phyloP scores from a whole-genome alignment of 2,888 invertebrate species.

The Eupithecia inturbata region DNA sequence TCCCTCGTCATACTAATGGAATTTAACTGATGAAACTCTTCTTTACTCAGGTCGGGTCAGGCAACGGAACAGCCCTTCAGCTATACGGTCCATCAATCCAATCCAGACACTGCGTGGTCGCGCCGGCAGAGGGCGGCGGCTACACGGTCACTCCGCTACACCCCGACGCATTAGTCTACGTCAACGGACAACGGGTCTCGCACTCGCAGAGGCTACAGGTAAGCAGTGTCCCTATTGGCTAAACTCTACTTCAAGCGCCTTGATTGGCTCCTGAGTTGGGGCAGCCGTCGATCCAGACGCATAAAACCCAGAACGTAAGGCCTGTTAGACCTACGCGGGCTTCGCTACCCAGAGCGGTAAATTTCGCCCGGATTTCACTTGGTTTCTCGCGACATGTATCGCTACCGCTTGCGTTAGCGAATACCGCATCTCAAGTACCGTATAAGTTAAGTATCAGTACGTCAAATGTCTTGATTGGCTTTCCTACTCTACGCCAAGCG shows the following conservation, averaged over 20 bases:
- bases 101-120: constrained; percentile 97
- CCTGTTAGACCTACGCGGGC: not conserved
- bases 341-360: not conserved
- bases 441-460: too few relatives aligned
- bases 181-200: constrained; percentile 95
- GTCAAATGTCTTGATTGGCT: not conserved
- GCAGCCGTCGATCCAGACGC: not conserved
- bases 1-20: not conserved
- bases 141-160: constrained; percentile 97
- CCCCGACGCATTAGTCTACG: constrained; percentile 96
- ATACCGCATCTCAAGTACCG: too few relatives aligned
- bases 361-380: not conserved
- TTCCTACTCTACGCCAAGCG: not conserved
- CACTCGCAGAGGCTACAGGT: constrained; percentile 96
- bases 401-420: too few relatives aligned
- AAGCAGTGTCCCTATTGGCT: constrained; percentile 13
- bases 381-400: not conserved
- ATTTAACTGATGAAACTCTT: not conserved
- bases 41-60: constrained; percentile 86
- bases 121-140: constrained; percentile 95
- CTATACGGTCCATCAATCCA: constrained; percentile 96
- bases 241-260: not conserved
- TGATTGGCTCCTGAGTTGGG: not conserved
- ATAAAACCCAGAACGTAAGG: not conserved
- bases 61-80: constrained; percentile 90